phyloP scores from a whole-genome alignment of 2,797 vertebrate genomes.

The Erethizon dorsatum region DNA sequence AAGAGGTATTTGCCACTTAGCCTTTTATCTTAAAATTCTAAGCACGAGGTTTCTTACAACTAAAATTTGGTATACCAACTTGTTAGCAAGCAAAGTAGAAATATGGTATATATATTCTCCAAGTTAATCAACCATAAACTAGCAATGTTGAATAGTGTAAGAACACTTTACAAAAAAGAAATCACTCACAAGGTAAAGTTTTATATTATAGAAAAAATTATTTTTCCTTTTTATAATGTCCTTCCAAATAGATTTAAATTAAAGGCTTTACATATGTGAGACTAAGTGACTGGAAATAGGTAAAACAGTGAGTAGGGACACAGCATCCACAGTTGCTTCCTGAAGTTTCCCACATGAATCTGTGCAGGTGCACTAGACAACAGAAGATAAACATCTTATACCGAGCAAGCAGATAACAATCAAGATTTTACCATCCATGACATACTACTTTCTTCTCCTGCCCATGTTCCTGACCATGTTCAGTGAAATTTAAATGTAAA shows the following conservation, averaged over 20 bases:
- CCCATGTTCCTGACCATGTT: conserved; percentile 29
- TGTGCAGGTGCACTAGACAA: conserved; percentile 30
- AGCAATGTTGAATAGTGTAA: conserved; percentile 64
- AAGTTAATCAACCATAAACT: conserved; percentile 70
- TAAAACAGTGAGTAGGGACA: conserved; percentile 21
- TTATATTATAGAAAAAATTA: conserved; percentile 59
- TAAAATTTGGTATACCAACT: conserved; percentile 66
- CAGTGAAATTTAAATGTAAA: conserved; percentile 76
- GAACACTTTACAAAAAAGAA: conserved; percentile 73
- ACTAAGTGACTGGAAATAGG: conserved; percentile 57
- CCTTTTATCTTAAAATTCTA: conserved; percentile 78
- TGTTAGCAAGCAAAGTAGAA: conserved; percentile 74
- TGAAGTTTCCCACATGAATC: conserved; percentile 4
- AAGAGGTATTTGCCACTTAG: conserved; percentile 71
- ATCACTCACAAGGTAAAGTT: conserved; percentile 75
- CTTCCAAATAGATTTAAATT: conserved; percentile 66
- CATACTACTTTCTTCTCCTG: conserved; percentile 41
- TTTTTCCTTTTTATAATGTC: conserved; percentile 51
- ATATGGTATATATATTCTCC: conserved; percentile 71
- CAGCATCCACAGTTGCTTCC: neutral
- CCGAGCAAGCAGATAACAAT: conserved; percentile 17
- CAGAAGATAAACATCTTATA: conserved; percentile 3
- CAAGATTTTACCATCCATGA: neutral
- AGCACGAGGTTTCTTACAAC: conserved; percentile 69
- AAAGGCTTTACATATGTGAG: conserved; percentile 27